Percentiles rank a stretch among this genome's conserved stretches.
Conservation (phyloP, 2,888 invertebrate species). For the Auanema sp. region DNA sequence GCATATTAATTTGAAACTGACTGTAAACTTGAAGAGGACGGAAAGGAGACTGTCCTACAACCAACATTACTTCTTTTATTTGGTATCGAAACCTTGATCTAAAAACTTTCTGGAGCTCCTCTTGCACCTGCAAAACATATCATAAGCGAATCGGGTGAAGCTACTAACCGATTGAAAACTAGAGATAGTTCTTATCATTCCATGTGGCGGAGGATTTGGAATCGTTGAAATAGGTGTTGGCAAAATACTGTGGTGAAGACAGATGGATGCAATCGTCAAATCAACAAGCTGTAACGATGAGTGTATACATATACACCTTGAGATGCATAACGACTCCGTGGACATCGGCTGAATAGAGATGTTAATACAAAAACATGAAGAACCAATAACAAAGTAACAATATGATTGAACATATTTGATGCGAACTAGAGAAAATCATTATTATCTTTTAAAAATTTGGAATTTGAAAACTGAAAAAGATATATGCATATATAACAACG, state of each 20-base stretch:
- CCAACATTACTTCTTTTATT: conserved; percentile 13
- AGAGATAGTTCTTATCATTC: conserved; percentile 8
- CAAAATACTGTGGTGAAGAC: conserved; percentile 16
- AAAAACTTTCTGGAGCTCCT: conserved; percentile 15
- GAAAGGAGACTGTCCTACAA: conserved; percentile 16
- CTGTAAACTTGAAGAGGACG: conserved; percentile 14
- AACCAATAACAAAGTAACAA: too few relatives aligned
- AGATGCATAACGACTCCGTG: too few relatives aligned
- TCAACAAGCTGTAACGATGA: conserved; percentile 8
- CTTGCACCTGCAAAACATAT: conserved; percentile 12
- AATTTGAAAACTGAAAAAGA: too few relatives aligned
- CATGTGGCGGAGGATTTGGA: conserved; percentile 15
- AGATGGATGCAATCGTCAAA: conserved; percentile 15
- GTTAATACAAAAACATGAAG: too few relatives aligned
- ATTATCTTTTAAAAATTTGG: too few relatives aligned
- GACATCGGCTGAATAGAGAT: too few relatives aligned
- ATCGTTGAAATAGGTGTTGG: conserved; percentile 11
- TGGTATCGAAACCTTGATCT: conserved; percentile 14
- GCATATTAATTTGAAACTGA: conserved; percentile 1
- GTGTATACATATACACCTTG: too few relatives aligned
- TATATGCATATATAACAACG: background rate
- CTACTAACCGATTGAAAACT: conserved; percentile 10
- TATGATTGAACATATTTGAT: too few relatives aligned
- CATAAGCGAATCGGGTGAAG: background rate
- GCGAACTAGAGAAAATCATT: too few relatives aligned